These are phyloP conservation scores for Thalpophila matura DNA, from an alignment of 2,888 invertebrate genomes.

Conservation along the genomic window DNA sequence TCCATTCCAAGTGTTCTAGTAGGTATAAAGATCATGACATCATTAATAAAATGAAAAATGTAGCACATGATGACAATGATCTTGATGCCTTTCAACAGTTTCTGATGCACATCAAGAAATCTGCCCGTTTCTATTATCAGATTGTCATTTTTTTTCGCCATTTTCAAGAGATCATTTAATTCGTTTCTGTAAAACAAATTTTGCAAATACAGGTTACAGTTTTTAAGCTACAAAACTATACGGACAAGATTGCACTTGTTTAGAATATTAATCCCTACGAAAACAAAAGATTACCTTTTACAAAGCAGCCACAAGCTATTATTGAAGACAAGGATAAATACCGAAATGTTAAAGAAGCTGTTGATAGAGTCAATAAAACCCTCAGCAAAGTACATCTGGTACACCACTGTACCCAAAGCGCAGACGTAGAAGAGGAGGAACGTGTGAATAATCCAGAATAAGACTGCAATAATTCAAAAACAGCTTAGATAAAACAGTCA, in stretches of 20 bases:
- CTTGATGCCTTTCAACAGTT: slow-evolving; percentile 64
- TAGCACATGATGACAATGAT: slow-evolving; percentile 67
- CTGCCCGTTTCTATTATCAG: slow-evolving; percentile 51
- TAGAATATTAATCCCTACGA: too few relatives aligned
- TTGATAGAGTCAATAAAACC: slow-evolving; percentile 64
- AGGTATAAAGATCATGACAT: slow-evolving; percentile 67
- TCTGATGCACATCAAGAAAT: slow-evolving; percentile 49
- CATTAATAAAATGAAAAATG: slow-evolving; percentile 67
- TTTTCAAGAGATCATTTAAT: slow-evolving; percentile 56
- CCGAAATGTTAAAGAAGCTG: slow-evolving; percentile 68
- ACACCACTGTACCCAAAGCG: slow-evolving; percentile 60
- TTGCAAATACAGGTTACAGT: too few relatives aligned
- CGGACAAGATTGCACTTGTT: too few relatives aligned
- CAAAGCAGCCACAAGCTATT: slow-evolving; percentile 64
- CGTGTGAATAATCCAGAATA: slow-evolving; percentile 63
- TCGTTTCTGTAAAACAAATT: slow-evolving; percentile 54
- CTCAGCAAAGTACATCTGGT: slow-evolving; percentile 63
- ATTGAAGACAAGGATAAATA: slow-evolving; percentile 60
- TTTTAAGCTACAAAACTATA: too few relatives aligned
- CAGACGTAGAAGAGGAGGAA: slow-evolving; percentile 58
- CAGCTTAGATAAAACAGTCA: not conserved
- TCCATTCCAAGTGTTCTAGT: slow-evolving; percentile 61
- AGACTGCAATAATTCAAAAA: slow-evolving; percentile 26
- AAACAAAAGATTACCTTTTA: slow-evolving; percentile 67
- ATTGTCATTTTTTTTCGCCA: slow-evolving; percentile 62